Evolutionary conservation across 2,797 vertebrate genomes (phyloP), one percentile per base, ranked within the genome.

Genomic region (Argya squamiceps): DNA sequence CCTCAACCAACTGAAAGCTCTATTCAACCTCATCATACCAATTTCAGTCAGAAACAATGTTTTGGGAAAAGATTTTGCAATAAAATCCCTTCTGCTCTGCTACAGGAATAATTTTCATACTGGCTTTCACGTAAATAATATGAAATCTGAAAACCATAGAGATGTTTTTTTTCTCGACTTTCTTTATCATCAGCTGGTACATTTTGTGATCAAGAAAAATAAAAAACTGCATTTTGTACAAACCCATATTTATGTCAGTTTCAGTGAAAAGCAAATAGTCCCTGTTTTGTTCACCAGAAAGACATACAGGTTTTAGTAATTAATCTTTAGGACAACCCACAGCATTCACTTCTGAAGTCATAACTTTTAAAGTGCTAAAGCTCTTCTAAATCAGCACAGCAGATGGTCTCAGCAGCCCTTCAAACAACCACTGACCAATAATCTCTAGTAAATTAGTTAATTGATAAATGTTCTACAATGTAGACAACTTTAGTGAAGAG

Each of bases 81-180:
- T 29, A 30, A 0, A 3, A 41, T 27, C 21, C 10, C 37, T 82
- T 44, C n/a, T 78, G 23, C 62, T 62, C 10, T 59, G 43, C 58
- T 78, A 24, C 29, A 80, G 23, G 60, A 58, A 50, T 70, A 64
- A 43, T 30, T 44, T 70, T 27, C n/a, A 55, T 6, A 20, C 16
- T 34, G 19, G 34, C 47, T 71, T 80, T 68, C 46, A 59, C 23
- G 30, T 49, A 88, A 76, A 75, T 43, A 56, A 64, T 23, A n/a
- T 1, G 21, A 91, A 41, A 69, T 46, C 17, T 49, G 47, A 60
- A 82, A 94, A 29, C 10, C 20, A 10, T 1, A 52, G 11, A 32
- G 15, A 18, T 39, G 18, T 0, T 2, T 56, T 52, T 73, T 77
- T 73, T 1, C 13, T 27, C 2, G 0, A 4, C 12, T 50, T 74